Base-by-base conservation (phyloP, 1,140 invertebrate species). In the Zaprionus vittiger region DNA sequence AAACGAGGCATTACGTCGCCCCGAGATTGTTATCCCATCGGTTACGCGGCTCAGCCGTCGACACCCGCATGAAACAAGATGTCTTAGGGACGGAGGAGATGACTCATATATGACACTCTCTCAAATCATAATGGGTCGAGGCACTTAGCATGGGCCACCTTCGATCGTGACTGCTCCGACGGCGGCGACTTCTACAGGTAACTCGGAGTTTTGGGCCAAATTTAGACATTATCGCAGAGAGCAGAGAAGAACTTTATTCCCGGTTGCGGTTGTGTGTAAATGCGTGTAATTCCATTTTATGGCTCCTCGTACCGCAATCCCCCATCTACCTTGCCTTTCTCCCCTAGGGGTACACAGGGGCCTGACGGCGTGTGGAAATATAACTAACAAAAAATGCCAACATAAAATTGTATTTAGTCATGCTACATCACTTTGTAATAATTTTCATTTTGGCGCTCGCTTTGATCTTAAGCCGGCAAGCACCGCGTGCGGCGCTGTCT, bases 391-490 rank as follows among this genome's bases (percentile, higher is more conserved):
- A 38, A 83, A 71, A 75, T 74, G 65, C 66, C 74, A 77, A 91
- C 80, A 90, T 91, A 90, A 91, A 91, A 91, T 91, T 91, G 86
- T 91, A 91, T 91, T 91, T 91, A 91, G 90, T 91, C 90, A 91
- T 91, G 90, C 90, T 91, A 91, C 90, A 91, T 91, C 90, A 91
- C 85, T 91, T 91, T 91, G 89, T 91, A 91, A 91, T 91, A 91
- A 91, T 91, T 91, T 91, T 91, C 81, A 81, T 91, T 91, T 90
- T 91, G 90, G 90, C 90, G 90, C 90, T 91, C 80, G 77, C 90
- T 91, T 91, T 91, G 90, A 91, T 91, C 85, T 87, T 80, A 66
- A 73, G 69, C 90, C 90, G 83, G 83, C 90, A 59, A 56, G 62
- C 59, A 77, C 81, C 73, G 75, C 67, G 73, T 85, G 77, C 80